phyloP scores from a whole-genome alignment of 2,888 invertebrate species.

The Bruchidius siliquastri region DNA sequence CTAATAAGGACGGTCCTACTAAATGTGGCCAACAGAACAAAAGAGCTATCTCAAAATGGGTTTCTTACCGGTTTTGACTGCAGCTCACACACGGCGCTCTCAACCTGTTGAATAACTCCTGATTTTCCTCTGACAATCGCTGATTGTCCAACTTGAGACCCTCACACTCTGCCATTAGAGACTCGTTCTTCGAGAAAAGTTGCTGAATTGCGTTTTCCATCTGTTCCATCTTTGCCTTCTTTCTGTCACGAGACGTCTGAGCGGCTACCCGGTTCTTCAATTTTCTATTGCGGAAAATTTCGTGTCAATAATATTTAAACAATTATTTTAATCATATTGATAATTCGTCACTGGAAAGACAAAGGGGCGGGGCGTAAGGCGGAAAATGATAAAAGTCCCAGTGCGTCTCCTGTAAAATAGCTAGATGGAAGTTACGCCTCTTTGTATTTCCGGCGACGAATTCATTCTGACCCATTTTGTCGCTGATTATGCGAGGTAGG shows the following conservation, averaged over 20 bases:
- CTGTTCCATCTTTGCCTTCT: constrained; percentile 89
- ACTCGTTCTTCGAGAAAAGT: constrained; percentile 60
- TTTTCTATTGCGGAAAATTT: constrained; percentile 60
- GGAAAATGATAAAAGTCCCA: too few relatives aligned
- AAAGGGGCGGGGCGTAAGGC: too few relatives aligned
- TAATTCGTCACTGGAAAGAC: too few relatives aligned
- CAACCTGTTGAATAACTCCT: constrained; percentile 54
- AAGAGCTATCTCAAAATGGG: too few relatives aligned
- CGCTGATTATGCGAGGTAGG: too few relatives aligned
- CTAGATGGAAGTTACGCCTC: too few relatives aligned
- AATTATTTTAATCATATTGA: too few relatives aligned
- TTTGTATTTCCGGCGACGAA: too few relatives aligned
- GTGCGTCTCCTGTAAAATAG: too few relatives aligned
- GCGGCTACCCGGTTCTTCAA: constrained; percentile 95
- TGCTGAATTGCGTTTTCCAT: constrained; percentile 69
- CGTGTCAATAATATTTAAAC: neutral
- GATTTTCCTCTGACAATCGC: constrained; percentile 61
- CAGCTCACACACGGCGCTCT: constrained; percentile 39
- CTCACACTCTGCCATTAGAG: constrained; percentile 61
- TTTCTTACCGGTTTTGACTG: constrained; percentile 35
- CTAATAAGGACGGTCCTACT: too few relatives aligned
- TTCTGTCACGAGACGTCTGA: constrained; percentile 93
- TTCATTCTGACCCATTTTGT: too few relatives aligned
- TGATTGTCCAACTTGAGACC: constrained; percentile 65
- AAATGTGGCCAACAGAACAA: too few relatives aligned